Conservation (phyloP, 2,888 invertebrate species). For the Suillia variegata region DNA sequence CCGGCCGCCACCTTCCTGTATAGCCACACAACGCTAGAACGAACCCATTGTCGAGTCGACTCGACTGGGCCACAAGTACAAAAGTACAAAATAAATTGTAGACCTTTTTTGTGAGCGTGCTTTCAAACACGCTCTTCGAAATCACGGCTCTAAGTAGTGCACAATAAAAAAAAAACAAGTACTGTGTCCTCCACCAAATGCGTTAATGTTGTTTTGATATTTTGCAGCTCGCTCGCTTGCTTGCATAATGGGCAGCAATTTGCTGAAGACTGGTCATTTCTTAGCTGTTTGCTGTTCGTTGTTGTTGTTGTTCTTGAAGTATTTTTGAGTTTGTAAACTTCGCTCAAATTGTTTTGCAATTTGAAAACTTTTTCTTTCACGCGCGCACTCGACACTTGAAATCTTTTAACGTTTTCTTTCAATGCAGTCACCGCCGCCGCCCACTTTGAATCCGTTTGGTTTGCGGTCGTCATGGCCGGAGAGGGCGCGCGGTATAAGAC, state of each 20-base stretch:
- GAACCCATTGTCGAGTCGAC: neutral
- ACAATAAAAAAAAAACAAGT: too few species aligned
- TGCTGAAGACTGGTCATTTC: slow-evolving; percentile 20
- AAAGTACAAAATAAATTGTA: slow-evolving; percentile 26
- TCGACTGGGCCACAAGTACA: too few species aligned
- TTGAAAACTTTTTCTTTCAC: slow-evolving; percentile 33
- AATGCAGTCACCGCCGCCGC: too few species aligned
- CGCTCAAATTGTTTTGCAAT: slow-evolving; percentile 28
- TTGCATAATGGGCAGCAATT: slow-evolving; percentile 14
- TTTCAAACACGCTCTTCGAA: slow-evolving; percentile 1
- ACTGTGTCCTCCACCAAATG: neutral
- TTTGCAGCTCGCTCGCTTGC: slow-evolving; percentile 8
- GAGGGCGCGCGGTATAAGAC: neutral
- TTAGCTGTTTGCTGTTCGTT: slow-evolving; percentile 2
- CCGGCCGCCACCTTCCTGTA: neutral
- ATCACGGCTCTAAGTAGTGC: neutral
- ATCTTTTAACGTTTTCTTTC: neutral
- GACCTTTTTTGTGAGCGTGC: slow-evolving; percentile 10
- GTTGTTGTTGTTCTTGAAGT: too few species aligned
- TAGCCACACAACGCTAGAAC: neutral
- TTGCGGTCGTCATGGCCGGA: neutral
- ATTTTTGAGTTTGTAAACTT: slow-evolving; percentile 28
- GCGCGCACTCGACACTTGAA: slow-evolving; percentile 17
- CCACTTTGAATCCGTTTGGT: neutral
- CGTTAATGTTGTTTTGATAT: slow-evolving; percentile 51